phyloP scores from a whole-genome alignment of 2,113 vertebrate genomes.

The Xiphophorus maculatus region DNA sequence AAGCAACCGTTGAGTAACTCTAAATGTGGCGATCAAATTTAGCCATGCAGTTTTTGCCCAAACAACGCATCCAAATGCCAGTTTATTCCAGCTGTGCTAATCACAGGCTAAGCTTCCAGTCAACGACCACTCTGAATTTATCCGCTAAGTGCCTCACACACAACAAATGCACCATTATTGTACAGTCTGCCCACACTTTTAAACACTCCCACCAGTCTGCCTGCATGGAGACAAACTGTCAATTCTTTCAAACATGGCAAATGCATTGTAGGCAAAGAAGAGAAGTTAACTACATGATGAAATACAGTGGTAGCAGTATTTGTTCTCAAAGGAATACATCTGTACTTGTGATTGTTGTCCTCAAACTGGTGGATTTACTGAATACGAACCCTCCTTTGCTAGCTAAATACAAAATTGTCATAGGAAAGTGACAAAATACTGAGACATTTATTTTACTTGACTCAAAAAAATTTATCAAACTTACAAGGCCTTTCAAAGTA shows the following conservation, averaged over 20 bases:
- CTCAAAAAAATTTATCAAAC: background rate
- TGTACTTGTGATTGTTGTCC: background rate
- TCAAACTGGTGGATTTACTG: background rate
- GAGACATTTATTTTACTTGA: background rate
- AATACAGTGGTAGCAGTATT: slow-evolving; percentile 7
- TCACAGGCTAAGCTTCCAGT: slow-evolving; percentile 66
- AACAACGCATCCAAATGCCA: slow-evolving; percentile 63
- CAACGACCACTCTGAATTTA: slow-evolving; percentile 66
- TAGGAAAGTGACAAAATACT: background rate
- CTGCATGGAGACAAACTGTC: slow-evolving; percentile 11
- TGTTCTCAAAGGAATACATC: background rate
- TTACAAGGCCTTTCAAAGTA: background rate
- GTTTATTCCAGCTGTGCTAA: slow-evolving; percentile 60
- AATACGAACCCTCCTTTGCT: background rate
- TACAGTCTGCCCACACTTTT: slow-evolving; percentile 30
- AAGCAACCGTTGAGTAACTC: slow-evolving; percentile 61
- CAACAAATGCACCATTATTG: slow-evolving; percentile 61
- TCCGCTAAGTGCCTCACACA: slow-evolving; percentile 66
- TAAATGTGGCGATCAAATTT: slow-evolving; percentile 72
- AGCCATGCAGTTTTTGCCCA: slow-evolving; percentile 70
- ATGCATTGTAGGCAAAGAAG: slow-evolving; percentile 52
- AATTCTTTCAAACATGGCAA: slow-evolving; percentile 37
- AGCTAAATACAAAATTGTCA: background rate
- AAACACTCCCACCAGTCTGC: slow-evolving; percentile 15
- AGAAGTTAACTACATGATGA: slow-evolving; percentile 28